Percentiles rank a stretch among this genome's conserved stretches.
Conservation (phyloP, 64 coral and sea anemone species). For the Orbicella faveolata region DNA sequence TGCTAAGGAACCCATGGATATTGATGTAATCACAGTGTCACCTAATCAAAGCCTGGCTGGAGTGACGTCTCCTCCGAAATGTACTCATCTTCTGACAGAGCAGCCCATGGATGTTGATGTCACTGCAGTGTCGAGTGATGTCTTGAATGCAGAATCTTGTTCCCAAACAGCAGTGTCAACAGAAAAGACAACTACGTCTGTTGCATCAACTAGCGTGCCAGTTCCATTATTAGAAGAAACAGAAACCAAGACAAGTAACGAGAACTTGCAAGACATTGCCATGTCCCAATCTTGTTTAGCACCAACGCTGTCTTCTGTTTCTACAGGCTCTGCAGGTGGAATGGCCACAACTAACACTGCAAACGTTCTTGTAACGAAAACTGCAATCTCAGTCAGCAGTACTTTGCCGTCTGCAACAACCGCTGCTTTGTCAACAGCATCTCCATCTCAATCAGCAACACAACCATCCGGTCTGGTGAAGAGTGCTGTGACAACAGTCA, state of each 20-base stretch:
- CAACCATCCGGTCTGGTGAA: neutral
- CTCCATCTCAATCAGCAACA: neutral
- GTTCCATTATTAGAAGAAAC: neutral
- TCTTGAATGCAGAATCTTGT: neutral
- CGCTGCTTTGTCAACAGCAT: neutral
- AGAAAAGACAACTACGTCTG: neutral
- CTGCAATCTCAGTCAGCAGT: neutral
- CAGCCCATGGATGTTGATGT: conserved; percentile 33
- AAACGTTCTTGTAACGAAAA: neutral
- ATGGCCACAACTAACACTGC: neutral
- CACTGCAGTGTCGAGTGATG: neutral
- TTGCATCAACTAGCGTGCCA: neutral
- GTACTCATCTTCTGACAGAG: neutral
- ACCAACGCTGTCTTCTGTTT: neutral
- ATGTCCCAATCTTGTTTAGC: neutral
- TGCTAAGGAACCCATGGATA: conserved; percentile 1
- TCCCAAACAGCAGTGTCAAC: neutral
- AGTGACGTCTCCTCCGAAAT: neutral
- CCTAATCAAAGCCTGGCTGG: neutral
- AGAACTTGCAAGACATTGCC: neutral
- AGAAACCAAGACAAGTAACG: neutral
- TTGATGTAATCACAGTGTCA: neutral
- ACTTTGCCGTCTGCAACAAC: neutral
- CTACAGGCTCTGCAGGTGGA: neutral
- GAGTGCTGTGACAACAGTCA: neutral